phyloP scores from a whole-genome alignment of 2,113 vertebrate genomes.

The Aegypius monachus region DNA sequence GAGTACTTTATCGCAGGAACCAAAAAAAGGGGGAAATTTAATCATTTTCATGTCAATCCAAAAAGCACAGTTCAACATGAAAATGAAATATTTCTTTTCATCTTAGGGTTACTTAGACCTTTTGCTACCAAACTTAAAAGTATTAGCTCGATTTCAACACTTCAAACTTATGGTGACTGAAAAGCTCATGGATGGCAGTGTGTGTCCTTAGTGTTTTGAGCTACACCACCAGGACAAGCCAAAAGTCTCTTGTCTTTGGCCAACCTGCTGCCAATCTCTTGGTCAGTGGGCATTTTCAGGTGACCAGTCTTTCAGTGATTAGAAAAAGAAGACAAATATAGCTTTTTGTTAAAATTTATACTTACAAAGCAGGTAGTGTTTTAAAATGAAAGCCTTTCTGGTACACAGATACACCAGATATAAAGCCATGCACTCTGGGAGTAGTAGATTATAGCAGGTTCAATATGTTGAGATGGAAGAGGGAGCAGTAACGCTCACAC shows the following conservation, averaged over 20 bases:
- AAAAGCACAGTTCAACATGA: background rate
- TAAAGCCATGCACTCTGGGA: background rate
- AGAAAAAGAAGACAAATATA: background rate
- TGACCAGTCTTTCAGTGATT: background rate
- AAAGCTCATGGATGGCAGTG: background rate
- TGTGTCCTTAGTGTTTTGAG: background rate
- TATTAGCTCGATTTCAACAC: background rate
- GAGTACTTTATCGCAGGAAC: background rate
- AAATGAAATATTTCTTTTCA: background rate
- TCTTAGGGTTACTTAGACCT: background rate
- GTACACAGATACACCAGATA: background rate
- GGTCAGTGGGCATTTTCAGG: background rate
- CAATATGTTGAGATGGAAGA: background rate
- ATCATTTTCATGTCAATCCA: background rate
- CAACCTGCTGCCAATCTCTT: background rate
- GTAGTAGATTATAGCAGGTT: background rate
- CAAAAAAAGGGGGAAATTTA: background rate
- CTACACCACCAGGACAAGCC: background rate
- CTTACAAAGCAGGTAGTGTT: background rate
- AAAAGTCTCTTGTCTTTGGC: background rate
- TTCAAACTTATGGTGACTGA: background rate
- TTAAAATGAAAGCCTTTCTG: background rate
- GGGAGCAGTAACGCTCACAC: background rate
- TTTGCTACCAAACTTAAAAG: background rate
- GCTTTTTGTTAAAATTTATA: background rate